phyloP scores from a whole-genome alignment of 2,888 invertebrate species.

The Phytoseiulus persimilis region DNA sequence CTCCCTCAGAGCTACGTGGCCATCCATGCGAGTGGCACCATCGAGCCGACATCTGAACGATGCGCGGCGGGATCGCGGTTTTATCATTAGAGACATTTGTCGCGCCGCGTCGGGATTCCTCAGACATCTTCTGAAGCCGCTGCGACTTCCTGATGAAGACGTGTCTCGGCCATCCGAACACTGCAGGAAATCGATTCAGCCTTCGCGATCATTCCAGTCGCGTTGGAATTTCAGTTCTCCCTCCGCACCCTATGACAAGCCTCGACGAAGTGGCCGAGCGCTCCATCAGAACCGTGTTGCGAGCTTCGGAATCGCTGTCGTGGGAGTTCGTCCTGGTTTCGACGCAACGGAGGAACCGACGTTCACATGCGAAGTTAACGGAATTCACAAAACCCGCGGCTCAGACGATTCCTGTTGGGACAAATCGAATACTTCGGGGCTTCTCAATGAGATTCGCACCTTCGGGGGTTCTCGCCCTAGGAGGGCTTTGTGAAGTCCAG shows the following conservation, averaged over 20 bases:
- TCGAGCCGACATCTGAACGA: neutral
- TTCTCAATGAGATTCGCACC: neutral
- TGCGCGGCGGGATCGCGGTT: neutral
- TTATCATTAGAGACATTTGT: neutral
- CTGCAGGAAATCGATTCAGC: no score
- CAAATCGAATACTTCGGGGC: neutral
- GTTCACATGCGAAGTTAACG: neutral
- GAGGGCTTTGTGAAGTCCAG: constrained; percentile 37
- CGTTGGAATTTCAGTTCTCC: no score
- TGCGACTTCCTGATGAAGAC: no score
- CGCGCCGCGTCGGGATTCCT: neutral
- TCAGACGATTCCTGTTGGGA: neutral
- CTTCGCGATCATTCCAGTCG: no score
- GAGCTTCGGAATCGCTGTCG: no score
- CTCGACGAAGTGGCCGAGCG: no score
- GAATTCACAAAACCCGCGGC: neutral
- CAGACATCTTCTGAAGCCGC: no score
- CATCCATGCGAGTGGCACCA: neutral
- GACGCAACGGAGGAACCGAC: neutral
- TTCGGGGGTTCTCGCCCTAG: constrained; percentile 20
- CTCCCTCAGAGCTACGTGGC: no score
- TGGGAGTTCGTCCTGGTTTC: no score
- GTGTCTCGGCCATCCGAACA: no score
- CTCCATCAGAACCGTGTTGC: no score
- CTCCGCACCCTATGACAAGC: no score